A percentile compares a stretch with the other conserved stretches of the same genome.
Conservation (phyloP, 2,797 vertebrate species). For the Diceros bicornis region DNA sequence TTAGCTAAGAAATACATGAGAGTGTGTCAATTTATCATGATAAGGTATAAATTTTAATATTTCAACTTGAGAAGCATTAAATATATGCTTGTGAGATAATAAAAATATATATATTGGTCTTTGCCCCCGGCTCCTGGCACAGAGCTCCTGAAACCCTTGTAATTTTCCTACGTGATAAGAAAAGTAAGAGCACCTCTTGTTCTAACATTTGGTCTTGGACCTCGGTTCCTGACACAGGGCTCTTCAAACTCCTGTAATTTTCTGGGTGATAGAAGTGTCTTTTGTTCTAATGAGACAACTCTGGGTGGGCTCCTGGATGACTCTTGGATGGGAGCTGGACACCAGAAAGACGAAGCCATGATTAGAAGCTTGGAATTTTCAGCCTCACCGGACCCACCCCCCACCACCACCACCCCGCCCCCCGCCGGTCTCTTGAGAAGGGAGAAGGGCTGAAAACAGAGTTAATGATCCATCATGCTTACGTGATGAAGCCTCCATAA, state of each 20-base stretch:
- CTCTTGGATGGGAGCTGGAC: background rate
- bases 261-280: background rate
- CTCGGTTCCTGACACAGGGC: background rate
- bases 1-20: background rate
- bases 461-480: background rate
- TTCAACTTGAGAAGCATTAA: background rate
- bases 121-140: background rate
- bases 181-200: background rate
- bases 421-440: background rate
- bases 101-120: background rate
- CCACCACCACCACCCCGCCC: too few relatives aligned
- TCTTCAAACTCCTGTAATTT: background rate
- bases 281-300: background rate
- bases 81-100: background rate
- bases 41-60: background rate
- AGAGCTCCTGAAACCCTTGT: background rate
- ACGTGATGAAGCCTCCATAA: background rate
- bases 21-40: background rate
- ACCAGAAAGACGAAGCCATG: background rate
- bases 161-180: background rate
- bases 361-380: background rate
- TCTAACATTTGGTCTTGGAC: background rate
- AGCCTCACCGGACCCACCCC: too few relatives aligned
- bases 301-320: background rate
- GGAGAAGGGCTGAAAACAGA: background rate